Base-by-base conservation (phyloP, 35 echinoderm and acorn worm species). In the Diadema setosum region DNA sequence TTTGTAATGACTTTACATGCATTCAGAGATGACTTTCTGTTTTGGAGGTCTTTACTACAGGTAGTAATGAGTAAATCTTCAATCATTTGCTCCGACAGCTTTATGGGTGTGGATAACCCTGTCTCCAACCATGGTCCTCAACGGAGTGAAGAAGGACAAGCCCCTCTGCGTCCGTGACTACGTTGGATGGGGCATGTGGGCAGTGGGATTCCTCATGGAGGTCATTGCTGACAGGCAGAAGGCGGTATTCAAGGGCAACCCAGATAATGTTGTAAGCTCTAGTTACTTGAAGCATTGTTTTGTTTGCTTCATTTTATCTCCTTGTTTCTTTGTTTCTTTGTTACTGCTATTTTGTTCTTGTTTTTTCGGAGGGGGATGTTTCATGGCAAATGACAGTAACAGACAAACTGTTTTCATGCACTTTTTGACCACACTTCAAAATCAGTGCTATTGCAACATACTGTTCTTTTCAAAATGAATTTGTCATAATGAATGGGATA, bases 181-280 rank as follows among this genome's bases (percentile, higher is more conserved):
- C 81, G 42, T 94, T n/a, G 96, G 96, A 8, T 98, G 96, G 96
- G 87, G 84, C 7, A 32, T 91, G 5, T 98, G 89, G 85, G 82
- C 58, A 17, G 48, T 78, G 0, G 96, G 96, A 3, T 87, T 98
- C 43, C 45, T 91, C 30, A 26, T 94, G 21, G 96, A 98, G 65
- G 86, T 55, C 39, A 43, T 89, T 16, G 89, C 92, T 15, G 96
- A 98, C 65, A 57, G 65, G 34, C 92, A 98, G 75, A 98, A 98
- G 65, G 75, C 73, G 31, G 73, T 75, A 31, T 98, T 98, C 83
- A 91, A 61, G 65, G 70, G 64, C 39, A 57, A 98, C 52, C 96
- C 96, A 46, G 82, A 88, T 42, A 98, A 98, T 90, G 89, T 75
- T 43, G 96, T 98, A 89, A 88, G 96, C n/a, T n/a, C n/a, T n/a